Evolutionary conservation across 64 coral and sea anemone genomes (phyloP), one percentile per base, ranked within the genome.

Genomic region (Dendronephthya gigantea): DNA sequence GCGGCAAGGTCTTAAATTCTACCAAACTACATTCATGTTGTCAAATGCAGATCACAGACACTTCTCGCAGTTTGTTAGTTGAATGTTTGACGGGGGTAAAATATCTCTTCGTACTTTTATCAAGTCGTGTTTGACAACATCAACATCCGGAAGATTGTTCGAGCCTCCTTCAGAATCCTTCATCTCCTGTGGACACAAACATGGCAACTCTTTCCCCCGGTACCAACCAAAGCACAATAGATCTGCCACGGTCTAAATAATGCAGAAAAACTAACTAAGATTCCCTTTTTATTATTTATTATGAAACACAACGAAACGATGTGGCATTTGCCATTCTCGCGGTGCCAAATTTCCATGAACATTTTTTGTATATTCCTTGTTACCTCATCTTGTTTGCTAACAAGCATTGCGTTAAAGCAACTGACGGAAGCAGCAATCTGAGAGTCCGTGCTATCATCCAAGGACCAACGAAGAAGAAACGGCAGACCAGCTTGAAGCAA

Each of bases 381-480:
- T 19, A 98, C 95, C 92, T 98, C 89, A 82, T 98, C 92, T 68
- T 47, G 59, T 45, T 89, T 89, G 8, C 30, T 69, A 87, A 91
- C 84, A 19, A 98, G 69, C 27, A 93, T 34, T 10, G 95, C 82
- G 82, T 92, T 74, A 74, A 98, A 88, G 30, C 92, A 86, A 33
- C 91, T 89, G 14, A 93, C 38, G 29, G 92, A 85, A 28, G 82
- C 95, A 82, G 92, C 90, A 22, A 93, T 50, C n/a, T 93, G 81
- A 14, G 92, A 85, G 49, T 93, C 95, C 27, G 87, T 49, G n/a
- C 68, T 74, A 32, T 98, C 92, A 90, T 98, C 95, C 9, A 98
- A 76, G 2, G 95, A 76, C 95, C 95, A 98, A n/a, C 95, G 87
- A n/a, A 98, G 47, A 13, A 98, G 84, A 68, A 98, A 98, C 50